Evolutionary conservation across 1,140 invertebrate species (phyloP).

Genomic region (Geopemphigus sp.): DNA sequence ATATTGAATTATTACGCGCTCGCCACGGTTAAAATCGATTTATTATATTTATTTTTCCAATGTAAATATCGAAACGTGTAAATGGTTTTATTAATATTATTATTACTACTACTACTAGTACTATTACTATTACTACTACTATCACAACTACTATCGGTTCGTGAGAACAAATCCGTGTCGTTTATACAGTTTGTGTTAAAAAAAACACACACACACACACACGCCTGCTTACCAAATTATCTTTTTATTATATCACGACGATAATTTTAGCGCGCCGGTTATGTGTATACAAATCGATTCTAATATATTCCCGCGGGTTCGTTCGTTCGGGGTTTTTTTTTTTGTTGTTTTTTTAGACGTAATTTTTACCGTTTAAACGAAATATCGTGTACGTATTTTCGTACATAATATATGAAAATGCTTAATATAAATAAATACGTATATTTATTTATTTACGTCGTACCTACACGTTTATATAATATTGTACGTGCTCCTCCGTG

Average conservation of each 20-base stretch:
- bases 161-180: constrained; percentile 9
- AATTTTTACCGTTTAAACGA: constrained; percentile 22
- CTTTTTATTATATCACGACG: constrained; percentile 10
- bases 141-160: constrained; percentile 22
- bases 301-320: constrained; percentile 2
- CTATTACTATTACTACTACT: constrained; percentile 26
- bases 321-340: neutral
- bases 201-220: constrained; percentile 1
- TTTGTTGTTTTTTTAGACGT: constrained; percentile 1
- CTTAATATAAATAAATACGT: constrained; percentile 18
- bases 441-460: too few relatives aligned
- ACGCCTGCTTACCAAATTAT: constrained; percentile 36
- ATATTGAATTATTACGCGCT: neutral
- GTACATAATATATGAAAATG: neutral
- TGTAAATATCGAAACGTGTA: constrained; percentile 29
- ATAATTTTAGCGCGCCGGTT: constrained; percentile 8
- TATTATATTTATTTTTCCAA: constrained; percentile 14
- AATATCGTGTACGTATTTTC: constrained; percentile 23
- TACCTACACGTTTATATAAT: neutral
- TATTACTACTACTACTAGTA: constrained; percentile 24
- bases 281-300: constrained; percentile 10
- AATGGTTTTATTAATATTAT: constrained; percentile 9
- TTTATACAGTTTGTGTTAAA: neutral
- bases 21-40: neutral
- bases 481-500: constrained; percentile 17